Evolutionary conservation across 92 coral and sea anemone genomes (phyloP).

Genomic region (Porites rus): DNA sequence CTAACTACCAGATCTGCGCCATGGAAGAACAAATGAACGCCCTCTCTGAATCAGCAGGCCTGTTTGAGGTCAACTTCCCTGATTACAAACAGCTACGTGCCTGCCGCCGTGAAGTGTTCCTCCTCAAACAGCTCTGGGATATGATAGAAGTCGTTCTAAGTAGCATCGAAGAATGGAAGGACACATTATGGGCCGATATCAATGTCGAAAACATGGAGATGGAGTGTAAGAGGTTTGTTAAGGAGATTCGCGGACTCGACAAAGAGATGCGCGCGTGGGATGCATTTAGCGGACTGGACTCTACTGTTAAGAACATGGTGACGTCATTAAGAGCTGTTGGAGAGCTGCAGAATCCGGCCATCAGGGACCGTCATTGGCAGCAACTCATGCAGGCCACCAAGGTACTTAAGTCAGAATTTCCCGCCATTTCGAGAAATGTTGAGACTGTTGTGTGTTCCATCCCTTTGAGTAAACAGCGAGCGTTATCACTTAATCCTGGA

Average conservation of each 20-base stretch:
- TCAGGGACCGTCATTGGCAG: slow-evolving; percentile 99
- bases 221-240: slow-evolving; percentile 98
- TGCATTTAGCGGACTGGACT: slow-evolving; percentile 95
- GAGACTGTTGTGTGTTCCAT: background rate
- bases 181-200: slow-evolving; percentile 95
- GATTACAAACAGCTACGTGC: slow-evolving; percentile 99
- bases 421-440: background rate
- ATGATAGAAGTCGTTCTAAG: slow-evolving; percentile 93
- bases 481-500: background rate
- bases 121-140: slow-evolving; percentile 97
- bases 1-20: slow-evolving; percentile 86
- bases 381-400: slow-evolving; percentile 99
- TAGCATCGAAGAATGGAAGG: slow-evolving; percentile 98
- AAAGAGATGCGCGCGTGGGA: slow-evolving; percentile 99
- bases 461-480: background rate
- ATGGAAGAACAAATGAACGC: slow-evolving; percentile 97
- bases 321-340: slow-evolving; percentile 99
- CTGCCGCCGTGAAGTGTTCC: slow-evolving; percentile 94
- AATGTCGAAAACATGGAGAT: slow-evolving; percentile 98
- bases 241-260: slow-evolving; percentile 93
- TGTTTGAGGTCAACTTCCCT: slow-evolving; percentile 99
- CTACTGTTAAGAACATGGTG: slow-evolving; percentile 99
- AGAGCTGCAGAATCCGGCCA: slow-evolving; percentile 98
- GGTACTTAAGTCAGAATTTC: slow-evolving; percentile 44
- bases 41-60: slow-evolving; percentile 95